Base-by-base conservation (phyloP, 2,888 invertebrate genomes). In the Nemurella pictetii region DNA sequence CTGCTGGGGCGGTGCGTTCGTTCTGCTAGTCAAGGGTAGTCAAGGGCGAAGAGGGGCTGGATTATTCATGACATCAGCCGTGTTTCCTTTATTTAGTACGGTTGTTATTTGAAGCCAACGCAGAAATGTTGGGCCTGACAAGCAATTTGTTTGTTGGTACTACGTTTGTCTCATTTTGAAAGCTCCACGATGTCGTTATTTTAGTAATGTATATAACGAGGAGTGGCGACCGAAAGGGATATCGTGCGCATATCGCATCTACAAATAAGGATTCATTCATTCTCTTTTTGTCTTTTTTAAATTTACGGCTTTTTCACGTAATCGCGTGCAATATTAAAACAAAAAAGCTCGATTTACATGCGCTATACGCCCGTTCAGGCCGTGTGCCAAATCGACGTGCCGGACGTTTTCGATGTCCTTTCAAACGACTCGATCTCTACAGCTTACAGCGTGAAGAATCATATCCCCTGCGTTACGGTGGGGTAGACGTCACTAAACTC, bases 31-130 rank as follows among this genome's bases (percentile, higher is more conserved):
- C 55, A 20, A 55, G 55, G 20, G 55, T 55, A 55, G 55, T 55
- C 55, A 55, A 55, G 55, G 55, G 55, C 55, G 55, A 55, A 55
- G 55, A 30, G 30, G 78, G 78, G 29, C 28, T 78, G 78, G 78
- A 78, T 78, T 78, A 78, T 78, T 78, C 78, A 78, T 78, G 78
- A 78, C 78, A 28, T 28, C 78, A 78, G 29, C 78, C 28, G 78
- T 78, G 78, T 78, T 78, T 78, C 29, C 78, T 30, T 78, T 78
- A 30, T 30, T 78, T 78, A 30, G 30, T 28, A 30, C 78, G 30
- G 78, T 30, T 78, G 78, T 78, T 78, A 78, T 78, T 78, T 30
- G 78, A 78, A 78, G 78, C 29, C 28, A 78, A 30, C 29, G 29
- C 28, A 55, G 9, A 78, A 30, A 29, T 29, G 28, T 25, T 26